phyloP scores from a whole-genome alignment of 2,888 invertebrate species.

The Cryptus viduatorius region DNA sequence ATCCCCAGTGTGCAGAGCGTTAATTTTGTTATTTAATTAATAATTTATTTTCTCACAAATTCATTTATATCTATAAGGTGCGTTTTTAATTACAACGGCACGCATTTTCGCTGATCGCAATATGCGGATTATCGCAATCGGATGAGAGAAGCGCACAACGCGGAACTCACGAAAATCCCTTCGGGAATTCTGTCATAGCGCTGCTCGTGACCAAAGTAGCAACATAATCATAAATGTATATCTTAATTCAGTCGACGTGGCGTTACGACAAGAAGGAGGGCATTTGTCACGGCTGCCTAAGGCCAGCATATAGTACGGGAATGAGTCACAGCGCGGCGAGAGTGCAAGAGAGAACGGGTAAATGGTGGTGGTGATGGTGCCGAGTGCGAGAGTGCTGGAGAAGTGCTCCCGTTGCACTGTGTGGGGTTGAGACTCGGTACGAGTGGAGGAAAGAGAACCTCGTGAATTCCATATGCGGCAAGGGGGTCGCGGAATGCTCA shows the following conservation, averaged over 20 bases:
- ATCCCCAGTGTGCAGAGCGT: too few relatives aligned
- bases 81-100: too few relatives aligned
- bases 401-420: background rate
- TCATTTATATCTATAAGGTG: too few relatives aligned
- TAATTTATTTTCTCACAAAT: too few relatives aligned
- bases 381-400: background rate
- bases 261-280: constrained; percentile 52
- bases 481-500: constrained; percentile 63
- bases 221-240: constrained; percentile 64
- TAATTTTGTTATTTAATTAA: too few relatives aligned
- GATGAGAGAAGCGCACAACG: background rate
- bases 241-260: constrained; percentile 60
- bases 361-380: background rate
- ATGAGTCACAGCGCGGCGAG: constrained; percentile 16
- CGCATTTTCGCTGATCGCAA: too few relatives aligned
- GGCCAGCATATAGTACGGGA: constrained; percentile 24
- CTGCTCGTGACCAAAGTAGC: constrained; percentile 42
- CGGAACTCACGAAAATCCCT: constrained; percentile 27
- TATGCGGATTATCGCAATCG: background rate
- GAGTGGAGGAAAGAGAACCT: constrained; percentile 55
- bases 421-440: constrained; percentile 13
- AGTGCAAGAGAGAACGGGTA: constrained; percentile 1
- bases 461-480: constrained; percentile 66
- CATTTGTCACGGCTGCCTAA: constrained; percentile 56
- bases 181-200: constrained; percentile 9